phyloP scores from a whole-genome alignment of 1,140 invertebrate species.

The Antheraea pernyi region DNA sequence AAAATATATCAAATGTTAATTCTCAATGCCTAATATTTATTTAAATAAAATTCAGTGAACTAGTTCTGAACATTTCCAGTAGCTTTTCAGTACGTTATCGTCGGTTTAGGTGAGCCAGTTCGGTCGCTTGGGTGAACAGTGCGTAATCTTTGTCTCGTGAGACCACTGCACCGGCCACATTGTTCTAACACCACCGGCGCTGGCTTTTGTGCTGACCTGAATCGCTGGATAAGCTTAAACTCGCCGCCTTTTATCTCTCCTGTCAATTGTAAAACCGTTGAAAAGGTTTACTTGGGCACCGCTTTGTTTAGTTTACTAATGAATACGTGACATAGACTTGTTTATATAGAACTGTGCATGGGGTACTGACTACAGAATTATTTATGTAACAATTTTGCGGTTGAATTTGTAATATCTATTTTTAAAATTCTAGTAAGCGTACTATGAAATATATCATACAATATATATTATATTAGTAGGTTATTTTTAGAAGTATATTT shows the following conservation, averaged over 20 bases:
- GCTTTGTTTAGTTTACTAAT: constrained; percentile 3
- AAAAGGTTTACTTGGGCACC: constrained; percentile 6
- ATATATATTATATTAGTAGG: too few species aligned
- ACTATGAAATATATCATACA: too few species aligned
- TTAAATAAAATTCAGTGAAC: neutral
- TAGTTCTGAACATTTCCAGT: constrained; percentile 25
- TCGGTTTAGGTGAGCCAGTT: constrained; percentile 32
- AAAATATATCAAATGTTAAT: neutral
- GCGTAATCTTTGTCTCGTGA: constrained; percentile 66
- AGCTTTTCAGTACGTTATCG: constrained; percentile 27
- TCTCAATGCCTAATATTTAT: neutral
- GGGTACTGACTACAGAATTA: too few species aligned
- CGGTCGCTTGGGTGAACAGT: constrained; percentile 44
- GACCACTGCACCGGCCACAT: constrained; percentile 51
- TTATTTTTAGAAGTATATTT: too few species aligned
- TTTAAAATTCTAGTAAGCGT: too few species aligned
- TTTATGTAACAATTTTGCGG: too few species aligned
- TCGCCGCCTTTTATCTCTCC: constrained; percentile 13
- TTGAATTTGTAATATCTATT: too few species aligned
- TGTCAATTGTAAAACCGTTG: constrained; percentile 14
- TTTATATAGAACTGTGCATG: neutral
- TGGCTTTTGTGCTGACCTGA: constrained; percentile 50
- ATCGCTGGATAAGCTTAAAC: constrained; percentile 53
- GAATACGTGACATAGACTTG: neutral
- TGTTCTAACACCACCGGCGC: constrained; percentile 39